phyloP scores from a whole-genome alignment of 1,140 invertebrate genomes.

The Venturia canescens region DNA sequence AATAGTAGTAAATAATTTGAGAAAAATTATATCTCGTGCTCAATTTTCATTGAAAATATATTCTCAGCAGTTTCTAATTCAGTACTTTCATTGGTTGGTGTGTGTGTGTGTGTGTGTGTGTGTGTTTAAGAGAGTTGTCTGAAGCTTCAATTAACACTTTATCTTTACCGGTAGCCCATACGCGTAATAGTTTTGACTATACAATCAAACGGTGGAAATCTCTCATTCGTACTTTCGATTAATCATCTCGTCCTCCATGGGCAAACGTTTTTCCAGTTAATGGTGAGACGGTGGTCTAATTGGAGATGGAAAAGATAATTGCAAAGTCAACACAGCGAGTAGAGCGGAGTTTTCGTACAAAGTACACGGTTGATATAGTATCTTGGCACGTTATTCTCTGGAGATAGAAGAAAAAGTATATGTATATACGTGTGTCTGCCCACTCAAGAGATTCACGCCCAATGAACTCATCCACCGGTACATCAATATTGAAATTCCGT shows the following conservation, averaged over 20 bases:
- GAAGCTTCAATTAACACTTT: constrained; percentile 12
- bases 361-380: constrained; percentile 33
- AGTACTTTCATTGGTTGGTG: too few species aligned
- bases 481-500: constrained; percentile 47
- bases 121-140: too few species aligned
- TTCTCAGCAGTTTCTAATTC: too few species aligned
- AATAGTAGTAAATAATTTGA: too few species aligned
- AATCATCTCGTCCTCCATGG: constrained; percentile 6
- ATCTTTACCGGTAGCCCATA: too few species aligned
- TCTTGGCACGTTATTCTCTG: constrained; percentile 14
- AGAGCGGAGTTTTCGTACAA: constrained; percentile 26
- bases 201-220: not conserved
- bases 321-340: constrained; percentile 27
- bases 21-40: too few species aligned
- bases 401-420: constrained; percentile 24
- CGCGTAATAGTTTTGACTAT: not conserved
- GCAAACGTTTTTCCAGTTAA: constrained; percentile 40
- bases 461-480: constrained; percentile 43
- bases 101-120: too few species aligned
- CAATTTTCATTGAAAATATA: too few species aligned
- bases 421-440: not conserved
- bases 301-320: constrained; percentile 42
- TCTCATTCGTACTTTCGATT: constrained; percentile 12
- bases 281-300: constrained; percentile 33
- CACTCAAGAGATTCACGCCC: constrained; percentile 25